phyloP scores from a whole-genome alignment of 2,113 vertebrate species.

The Ptyas mucosa region DNA sequence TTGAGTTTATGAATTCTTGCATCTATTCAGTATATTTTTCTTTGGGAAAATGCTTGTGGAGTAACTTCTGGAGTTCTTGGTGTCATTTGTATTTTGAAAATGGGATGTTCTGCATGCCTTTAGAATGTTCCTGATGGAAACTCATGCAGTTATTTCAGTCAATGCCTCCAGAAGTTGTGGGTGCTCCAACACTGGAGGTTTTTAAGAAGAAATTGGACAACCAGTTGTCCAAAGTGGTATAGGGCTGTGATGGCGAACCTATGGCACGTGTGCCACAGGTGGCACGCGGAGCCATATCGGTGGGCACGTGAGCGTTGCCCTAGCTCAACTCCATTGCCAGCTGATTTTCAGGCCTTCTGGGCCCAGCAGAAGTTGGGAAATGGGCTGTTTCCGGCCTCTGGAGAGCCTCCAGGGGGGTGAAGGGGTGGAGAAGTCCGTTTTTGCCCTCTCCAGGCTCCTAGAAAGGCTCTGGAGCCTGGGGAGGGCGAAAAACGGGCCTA shows the following conservation, averaged over 20 bases:
- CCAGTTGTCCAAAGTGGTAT: neutral
- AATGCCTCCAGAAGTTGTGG: neutral
- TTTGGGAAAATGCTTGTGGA: neutral
- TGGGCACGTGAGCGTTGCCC: too few species aligned
- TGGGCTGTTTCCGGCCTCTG: too few species aligned
- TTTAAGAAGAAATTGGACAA: neutral
- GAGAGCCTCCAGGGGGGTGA: too few species aligned
- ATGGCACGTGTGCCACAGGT: too few species aligned
- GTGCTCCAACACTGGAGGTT: neutral
- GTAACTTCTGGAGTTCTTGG: neutral
- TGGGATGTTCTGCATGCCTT: neutral
- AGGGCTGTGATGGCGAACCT: neutral
- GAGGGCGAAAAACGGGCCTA: too few species aligned
- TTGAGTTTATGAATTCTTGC: neutral
- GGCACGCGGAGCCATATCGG: too few species aligned
- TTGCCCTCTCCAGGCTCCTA: too few species aligned
- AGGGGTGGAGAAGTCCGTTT: too few species aligned
- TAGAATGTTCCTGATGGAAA: neutral
- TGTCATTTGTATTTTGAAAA: neutral
- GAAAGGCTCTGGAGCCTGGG: too few species aligned
- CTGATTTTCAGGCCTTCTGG: too few species aligned
- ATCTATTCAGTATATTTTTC: neutral
- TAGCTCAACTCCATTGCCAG: too few species aligned
- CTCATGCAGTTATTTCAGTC: neutral
- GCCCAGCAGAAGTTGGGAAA: too few species aligned